Conservation (phyloP, 2,797 vertebrate species). For the Ataeniobius toweri region DNA sequence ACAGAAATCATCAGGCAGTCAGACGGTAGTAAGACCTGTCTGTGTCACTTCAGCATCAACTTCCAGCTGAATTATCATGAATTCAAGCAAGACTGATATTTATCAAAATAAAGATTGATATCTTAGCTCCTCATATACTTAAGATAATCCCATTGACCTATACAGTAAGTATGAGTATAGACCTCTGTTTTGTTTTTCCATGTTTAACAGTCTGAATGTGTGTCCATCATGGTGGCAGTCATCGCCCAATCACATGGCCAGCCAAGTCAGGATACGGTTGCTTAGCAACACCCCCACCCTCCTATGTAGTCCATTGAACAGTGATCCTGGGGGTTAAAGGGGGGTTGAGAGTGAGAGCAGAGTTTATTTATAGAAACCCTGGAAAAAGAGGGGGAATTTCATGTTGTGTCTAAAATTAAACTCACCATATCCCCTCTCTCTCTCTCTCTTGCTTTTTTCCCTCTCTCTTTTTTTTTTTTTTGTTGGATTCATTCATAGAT, state of each 20-base stretch:
- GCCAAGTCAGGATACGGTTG: conserved; percentile 68
- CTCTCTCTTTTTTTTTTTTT: neutral
- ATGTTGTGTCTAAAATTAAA: conserved; percentile 72
- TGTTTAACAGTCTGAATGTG: neutral
- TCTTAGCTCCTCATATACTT: neutral
- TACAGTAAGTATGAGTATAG: neutral
- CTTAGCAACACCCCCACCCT: conserved; percentile 63
- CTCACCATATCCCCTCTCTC: conserved; percentile 12
- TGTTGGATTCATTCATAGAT: conserved; percentile 65
- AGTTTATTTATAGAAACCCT: conserved; percentile 74
- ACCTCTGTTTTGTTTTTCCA: neutral
- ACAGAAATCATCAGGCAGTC: conserved; percentile 18
- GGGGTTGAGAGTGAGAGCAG: conserved; percentile 4
- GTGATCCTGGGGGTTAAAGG: conserved; percentile 38
- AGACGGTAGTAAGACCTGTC: neutral
- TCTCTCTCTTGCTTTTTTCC: neutral
- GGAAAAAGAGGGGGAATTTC: conserved; percentile 59
- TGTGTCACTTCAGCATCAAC: conserved; percentile 6
- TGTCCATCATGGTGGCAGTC: conserved; percentile 43
- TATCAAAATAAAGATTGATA: neutral
- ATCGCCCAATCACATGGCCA: conserved; percentile 63
- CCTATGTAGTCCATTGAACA: conserved; percentile 37
- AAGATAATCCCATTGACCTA: neutral
- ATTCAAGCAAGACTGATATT: neutral
- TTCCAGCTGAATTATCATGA: conserved; percentile 5